phyloP scores from a whole-genome alignment of 1,140 invertebrate genomes.

The Archegozetes longisetosus region DNA sequence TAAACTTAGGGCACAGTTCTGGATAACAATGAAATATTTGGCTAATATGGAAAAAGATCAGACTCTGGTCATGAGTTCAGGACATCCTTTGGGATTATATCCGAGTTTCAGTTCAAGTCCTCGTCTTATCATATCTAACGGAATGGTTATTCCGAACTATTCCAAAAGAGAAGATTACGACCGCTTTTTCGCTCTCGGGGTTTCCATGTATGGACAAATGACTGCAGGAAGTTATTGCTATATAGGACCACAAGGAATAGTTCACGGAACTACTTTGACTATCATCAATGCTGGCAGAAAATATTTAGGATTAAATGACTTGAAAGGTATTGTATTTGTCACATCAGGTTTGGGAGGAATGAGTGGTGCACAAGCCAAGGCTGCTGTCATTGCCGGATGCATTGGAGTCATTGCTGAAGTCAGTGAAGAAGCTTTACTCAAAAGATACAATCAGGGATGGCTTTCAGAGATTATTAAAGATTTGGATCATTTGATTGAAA shows the following conservation, averaged over 20 bases:
- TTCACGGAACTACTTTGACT: slow-evolving; percentile 51
- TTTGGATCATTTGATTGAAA: slow-evolving; percentile 35
- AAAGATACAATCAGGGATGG: slow-evolving; percentile 47
- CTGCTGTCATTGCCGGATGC: slow-evolving; percentile 45
- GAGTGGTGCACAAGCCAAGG: slow-evolving; percentile 51
- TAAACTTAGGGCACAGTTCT: slow-evolving; percentile 34
- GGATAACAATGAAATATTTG: slow-evolving; percentile 43
- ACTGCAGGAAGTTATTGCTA: slow-evolving; percentile 50
- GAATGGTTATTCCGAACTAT: slow-evolving; percentile 52
- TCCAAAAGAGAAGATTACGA: slow-evolving; percentile 36
- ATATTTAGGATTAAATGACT: slow-evolving; percentile 35
- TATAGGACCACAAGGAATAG: slow-evolving; percentile 53
- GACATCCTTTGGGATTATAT: slow-evolving; percentile 48
- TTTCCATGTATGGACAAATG: slow-evolving; percentile 43
- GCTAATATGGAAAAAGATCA: slow-evolving; percentile 42
- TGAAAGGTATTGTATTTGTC: slow-evolving; percentile 44
- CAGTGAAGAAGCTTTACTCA: slow-evolving; percentile 38
- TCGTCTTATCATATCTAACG: slow-evolving; percentile 49
- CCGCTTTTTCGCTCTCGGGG: slow-evolving; percentile 44
- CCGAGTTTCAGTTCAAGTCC: slow-evolving; percentile 36
- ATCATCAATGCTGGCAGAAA: slow-evolving; percentile 46
- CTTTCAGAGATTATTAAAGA: slow-evolving; percentile 36
- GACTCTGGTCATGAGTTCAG: slow-evolving; percentile 47
- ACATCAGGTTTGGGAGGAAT: slow-evolving; percentile 50
- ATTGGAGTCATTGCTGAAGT: slow-evolving; percentile 51